Percentiles rank a stretch among this genome's conserved stretches.
Evolutionary conservation across 2,797 vertebrate genomes (phyloP).

Genomic region (Phalanger gymnotis): DNA sequence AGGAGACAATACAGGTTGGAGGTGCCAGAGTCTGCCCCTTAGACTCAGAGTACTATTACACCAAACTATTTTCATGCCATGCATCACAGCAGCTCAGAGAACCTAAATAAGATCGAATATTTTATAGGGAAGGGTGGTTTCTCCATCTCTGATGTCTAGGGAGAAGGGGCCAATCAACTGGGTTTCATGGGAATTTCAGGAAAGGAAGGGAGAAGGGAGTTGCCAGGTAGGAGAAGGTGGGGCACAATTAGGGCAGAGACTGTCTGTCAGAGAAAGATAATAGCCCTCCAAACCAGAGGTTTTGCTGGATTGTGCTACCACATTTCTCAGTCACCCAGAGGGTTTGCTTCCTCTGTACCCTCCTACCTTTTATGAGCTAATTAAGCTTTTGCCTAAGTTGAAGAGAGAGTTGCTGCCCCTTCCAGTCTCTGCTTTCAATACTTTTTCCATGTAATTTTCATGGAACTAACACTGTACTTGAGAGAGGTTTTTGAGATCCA

Average conservation of each 20-base stretch:
- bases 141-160: not conserved
- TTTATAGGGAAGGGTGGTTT: not conserved
- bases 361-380: not conserved
- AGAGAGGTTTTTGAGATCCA: not conserved
- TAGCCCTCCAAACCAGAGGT: not conserved
- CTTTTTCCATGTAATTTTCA: not conserved
- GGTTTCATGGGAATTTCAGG: not conserved
- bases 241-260: not conserved
- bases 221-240: not conserved
- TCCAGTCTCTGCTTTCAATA: not conserved
- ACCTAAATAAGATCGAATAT: not conserved
- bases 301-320: not conserved
- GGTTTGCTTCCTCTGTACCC: not conserved
- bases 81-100: not conserved
- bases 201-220: not conserved
- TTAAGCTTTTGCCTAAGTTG: not conserved
- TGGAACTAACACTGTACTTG: not conserved
- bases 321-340: not conserved
- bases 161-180: not conserved
- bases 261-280: not conserved
- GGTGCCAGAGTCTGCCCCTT: not conserved
- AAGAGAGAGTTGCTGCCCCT: not conserved
- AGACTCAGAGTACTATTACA: not conserved
- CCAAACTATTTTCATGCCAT: not conserved
- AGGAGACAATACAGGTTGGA: not conserved